Evolutionary conservation across 2,113 vertebrate genomes (phyloP).

Genomic region (Sapayoa aenigma): DNA sequence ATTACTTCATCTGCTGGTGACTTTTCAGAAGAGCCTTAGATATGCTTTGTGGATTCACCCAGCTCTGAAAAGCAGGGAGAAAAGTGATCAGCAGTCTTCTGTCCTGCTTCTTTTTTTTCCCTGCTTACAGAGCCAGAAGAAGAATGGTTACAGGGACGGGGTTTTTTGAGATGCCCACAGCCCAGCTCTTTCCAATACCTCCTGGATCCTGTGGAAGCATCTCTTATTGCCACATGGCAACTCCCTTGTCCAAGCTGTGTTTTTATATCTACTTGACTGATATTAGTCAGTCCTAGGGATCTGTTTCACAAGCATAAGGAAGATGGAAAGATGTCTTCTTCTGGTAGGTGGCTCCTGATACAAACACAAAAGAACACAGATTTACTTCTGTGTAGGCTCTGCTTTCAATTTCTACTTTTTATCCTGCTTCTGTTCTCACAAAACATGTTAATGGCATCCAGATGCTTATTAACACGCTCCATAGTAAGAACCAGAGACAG

Average conservation of each 20-base stretch:
- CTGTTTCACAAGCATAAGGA: neutral
- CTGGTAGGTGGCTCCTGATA: neutral
- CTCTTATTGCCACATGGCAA: neutral
- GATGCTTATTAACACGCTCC: slow-evolving; percentile 45
- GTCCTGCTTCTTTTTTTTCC: neutral
- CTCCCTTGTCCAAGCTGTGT: neutral
- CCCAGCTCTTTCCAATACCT: neutral
- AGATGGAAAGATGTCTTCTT: neutral
- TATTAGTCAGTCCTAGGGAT: neutral
- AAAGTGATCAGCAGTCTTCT: neutral
- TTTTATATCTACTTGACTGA: neutral
- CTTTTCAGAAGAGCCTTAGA: slow-evolving; percentile 10
- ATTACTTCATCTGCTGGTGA: slow-evolving; percentile 25
- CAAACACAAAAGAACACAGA: neutral
- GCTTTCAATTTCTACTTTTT: slow-evolving; percentile 29
- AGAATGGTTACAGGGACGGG: neutral
- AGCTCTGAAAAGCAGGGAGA: neutral
- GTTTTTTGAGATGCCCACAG: neutral
- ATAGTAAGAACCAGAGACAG: slow-evolving; percentile 28
- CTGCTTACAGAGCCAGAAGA: neutral
- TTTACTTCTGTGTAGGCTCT: neutral
- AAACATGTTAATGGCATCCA: slow-evolving; percentile 43
- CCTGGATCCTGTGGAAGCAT: neutral
- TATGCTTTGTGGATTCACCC: neutral
- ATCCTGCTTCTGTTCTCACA: slow-evolving; percentile 44